Conservation (phyloP, 1,140 invertebrate species). For the Plectus sambesii region DNA sequence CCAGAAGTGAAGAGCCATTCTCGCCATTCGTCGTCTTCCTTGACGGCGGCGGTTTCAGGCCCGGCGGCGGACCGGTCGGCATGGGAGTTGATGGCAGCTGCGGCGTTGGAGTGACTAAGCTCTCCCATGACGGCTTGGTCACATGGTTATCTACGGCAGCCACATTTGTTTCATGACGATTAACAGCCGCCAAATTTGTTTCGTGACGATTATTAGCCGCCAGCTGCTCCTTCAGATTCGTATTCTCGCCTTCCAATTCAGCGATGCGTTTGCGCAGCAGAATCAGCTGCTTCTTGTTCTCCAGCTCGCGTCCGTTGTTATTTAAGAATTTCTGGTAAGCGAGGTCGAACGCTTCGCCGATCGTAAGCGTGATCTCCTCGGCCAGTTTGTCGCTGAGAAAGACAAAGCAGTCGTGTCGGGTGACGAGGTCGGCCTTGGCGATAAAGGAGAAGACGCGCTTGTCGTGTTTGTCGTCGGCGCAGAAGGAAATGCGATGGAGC, state of each 20-base stretch:
- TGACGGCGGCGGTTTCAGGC: neutral
- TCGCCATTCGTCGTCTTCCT: neutral
- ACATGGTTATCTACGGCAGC: neutral
- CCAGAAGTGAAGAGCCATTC: neutral
- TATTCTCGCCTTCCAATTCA: slow-evolving; percentile 33
- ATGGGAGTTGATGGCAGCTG: slow-evolving; percentile 28
- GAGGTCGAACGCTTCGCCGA: slow-evolving; percentile 40
- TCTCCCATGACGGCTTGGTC: neutral
- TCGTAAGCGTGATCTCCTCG: slow-evolving; percentile 38
- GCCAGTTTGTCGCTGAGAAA: slow-evolving; percentile 41
- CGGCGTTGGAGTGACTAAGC: slow-evolving; percentile 8
- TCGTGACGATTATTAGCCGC: slow-evolving; percentile 1
- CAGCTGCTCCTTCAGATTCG: slow-evolving; percentile 15
- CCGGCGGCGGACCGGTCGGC: slow-evolving; percentile 26
- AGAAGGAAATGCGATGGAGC: slow-evolving; percentile 35
- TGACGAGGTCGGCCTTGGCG: slow-evolving; percentile 25
- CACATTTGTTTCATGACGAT: neutral
- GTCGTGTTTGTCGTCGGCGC: slow-evolving; percentile 40
- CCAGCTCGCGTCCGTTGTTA: slow-evolving; percentile 21
- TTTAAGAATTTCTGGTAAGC: slow-evolving; percentile 36
- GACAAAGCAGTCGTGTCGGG: slow-evolving; percentile 32
- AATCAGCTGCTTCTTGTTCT: slow-evolving; percentile 27
- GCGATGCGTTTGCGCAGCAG: slow-evolving; percentile 31
- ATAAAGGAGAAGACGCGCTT: slow-evolving; percentile 41
- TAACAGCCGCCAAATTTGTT: neutral